phyloP scores from a whole-genome alignment of 2,113 vertebrate genomes.

The Epinephelus cyanopodus region DNA sequence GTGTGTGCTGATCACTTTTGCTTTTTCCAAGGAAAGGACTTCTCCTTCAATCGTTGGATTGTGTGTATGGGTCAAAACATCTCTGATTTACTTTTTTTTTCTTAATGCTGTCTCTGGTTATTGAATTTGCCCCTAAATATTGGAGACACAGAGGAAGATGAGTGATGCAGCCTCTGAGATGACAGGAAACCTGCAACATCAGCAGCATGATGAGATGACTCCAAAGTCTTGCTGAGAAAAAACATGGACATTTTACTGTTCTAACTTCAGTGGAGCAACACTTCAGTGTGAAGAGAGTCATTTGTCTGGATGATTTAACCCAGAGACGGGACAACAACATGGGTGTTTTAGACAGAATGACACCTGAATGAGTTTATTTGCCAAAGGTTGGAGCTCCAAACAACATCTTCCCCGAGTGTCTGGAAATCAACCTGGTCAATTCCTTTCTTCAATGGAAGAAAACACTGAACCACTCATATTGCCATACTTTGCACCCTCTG shows the following conservation, averaged over 20 bases:
- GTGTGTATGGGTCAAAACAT: background rate
- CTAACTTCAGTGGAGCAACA: background rate
- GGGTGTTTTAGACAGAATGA: background rate
- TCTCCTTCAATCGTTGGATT: background rate
- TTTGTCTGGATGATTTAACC: background rate
- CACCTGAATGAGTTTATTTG: background rate
- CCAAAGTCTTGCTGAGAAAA: background rate
- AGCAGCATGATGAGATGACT: background rate
- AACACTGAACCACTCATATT: background rate
- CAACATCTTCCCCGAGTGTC: background rate
- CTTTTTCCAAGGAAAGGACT: background rate
- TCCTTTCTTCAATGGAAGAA: background rate
- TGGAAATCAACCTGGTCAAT: background rate
- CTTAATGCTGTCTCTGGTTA: background rate
- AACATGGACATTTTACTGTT: background rate
- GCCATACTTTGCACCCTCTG: background rate
- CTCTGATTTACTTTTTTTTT: background rate
- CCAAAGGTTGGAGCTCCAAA: background rate
- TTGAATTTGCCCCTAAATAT: background rate
- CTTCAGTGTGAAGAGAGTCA: background rate
- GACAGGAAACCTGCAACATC: conserved; percentile 11
- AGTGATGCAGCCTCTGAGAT: background rate
- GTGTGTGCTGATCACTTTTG: conserved; percentile 32
- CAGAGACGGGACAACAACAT: background rate
- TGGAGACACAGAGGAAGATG: background rate